Conservation (phyloP, 2,888 invertebrate species). For the Cephus rjabovi region DNA sequence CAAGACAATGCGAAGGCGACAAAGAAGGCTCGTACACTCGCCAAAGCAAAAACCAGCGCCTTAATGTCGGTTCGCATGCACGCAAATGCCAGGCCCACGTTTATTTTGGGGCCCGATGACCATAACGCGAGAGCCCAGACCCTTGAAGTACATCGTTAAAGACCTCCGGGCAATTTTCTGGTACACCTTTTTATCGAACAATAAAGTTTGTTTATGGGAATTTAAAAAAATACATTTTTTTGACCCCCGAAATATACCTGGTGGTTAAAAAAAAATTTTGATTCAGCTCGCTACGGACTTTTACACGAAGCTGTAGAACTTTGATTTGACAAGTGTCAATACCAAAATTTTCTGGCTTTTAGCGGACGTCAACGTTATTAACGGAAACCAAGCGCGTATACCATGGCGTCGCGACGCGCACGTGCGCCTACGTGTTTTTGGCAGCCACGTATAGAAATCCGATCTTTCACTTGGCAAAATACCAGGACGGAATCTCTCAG, state of each 20-base stretch:
- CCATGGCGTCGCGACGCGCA: neutral
- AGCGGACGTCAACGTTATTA: neutral
- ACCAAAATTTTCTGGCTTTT: neutral
- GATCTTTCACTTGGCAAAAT: conserved; percentile 36
- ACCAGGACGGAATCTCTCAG: conserved; percentile 43
- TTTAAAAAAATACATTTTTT: neutral
- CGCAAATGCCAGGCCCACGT: neutral
- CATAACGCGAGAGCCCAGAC: neutral
- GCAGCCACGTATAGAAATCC: neutral
- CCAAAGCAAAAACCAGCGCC: neutral
- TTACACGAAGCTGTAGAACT: neutral
- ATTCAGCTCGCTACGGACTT: too few species aligned
- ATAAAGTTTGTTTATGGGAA: neutral
- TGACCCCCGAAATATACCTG: neutral
- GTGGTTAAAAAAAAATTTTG: too few species aligned
- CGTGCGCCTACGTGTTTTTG: neutral
- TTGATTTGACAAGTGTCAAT: neutral
- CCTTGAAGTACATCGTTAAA: neutral
- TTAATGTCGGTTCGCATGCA: neutral
- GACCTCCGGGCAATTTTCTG: neutral
- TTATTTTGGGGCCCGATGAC: neutral
- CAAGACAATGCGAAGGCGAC: neutral
- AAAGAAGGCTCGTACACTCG: neutral
- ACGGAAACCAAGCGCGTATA: neutral
- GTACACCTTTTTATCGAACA: neutral